Percentiles rank a stretch among this genome's conserved stretches.
Conservation (phyloP, 1,140 invertebrate species). For the Lethrus apterus region DNA sequence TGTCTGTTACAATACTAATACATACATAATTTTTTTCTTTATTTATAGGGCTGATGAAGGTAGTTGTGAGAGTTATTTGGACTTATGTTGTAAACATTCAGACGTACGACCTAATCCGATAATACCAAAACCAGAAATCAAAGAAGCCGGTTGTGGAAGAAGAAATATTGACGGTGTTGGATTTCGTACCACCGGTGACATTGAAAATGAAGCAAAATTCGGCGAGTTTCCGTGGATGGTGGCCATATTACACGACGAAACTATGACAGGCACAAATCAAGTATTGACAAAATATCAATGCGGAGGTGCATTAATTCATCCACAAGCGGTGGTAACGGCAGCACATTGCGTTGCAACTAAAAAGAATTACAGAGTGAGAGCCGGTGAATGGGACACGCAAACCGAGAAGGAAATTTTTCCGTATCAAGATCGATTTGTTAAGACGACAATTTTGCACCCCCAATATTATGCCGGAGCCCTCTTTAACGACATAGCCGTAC, state of each 20-base stretch:
- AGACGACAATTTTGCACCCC: slow-evolving; percentile 40
- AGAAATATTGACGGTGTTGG: slow-evolving; percentile 56
- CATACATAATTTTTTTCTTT: no score
- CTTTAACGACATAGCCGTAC: slow-evolving; percentile 61
- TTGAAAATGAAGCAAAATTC: slow-evolving; percentile 56
- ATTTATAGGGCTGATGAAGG: slow-evolving; percentile 15
- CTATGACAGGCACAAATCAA: slow-evolving; percentile 33
- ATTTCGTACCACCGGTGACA: slow-evolving; percentile 55
- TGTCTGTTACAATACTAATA: no score
- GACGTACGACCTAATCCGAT: slow-evolving; percentile 31
- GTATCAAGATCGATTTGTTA: slow-evolving; percentile 63
- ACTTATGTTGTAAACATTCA: slow-evolving; percentile 52
- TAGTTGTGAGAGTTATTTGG: slow-evolving; percentile 56
- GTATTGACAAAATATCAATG: slow-evolving; percentile 44
- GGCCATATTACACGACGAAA: slow-evolving; percentile 59
- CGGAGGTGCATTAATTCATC: slow-evolving; percentile 68
- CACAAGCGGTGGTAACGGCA: slow-evolving; percentile 52
- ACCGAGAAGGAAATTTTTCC: slow-evolving; percentile 61
- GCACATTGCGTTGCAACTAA: slow-evolving; percentile 52
- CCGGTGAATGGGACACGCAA: slow-evolving; percentile 78
- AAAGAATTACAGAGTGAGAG: slow-evolving; percentile 50
- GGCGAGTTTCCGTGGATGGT: slow-evolving; percentile 81
- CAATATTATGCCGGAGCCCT: slow-evolving; percentile 48
- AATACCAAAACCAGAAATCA: slow-evolving; percentile 25
- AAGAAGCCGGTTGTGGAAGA: slow-evolving; percentile 49